Evolutionary conservation across 37 sponge, comb jelly and placozoan species (phyloP).

Genomic region (Halisarca cf. caerulea): DNA sequence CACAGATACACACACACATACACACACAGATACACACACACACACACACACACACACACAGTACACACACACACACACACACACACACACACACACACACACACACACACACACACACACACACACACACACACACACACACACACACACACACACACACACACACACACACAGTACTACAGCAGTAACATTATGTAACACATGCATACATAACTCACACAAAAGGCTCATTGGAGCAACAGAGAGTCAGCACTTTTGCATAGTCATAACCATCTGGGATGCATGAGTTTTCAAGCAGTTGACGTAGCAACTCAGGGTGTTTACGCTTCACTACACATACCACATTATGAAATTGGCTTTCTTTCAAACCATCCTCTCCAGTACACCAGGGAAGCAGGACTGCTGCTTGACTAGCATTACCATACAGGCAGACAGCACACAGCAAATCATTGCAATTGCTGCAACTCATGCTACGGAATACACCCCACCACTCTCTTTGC

Average conservation of each 20-base stretch:
- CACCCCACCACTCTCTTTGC: conserved; percentile 13
- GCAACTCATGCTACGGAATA: not conserved
- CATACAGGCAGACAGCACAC: not conserved
- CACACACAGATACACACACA: too few species aligned
- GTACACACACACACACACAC: too few species aligned
- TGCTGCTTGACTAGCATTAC: not conserved
- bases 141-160: too few species aligned
- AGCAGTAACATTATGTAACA: not conserved
- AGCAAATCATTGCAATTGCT: not conserved
- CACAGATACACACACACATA: too few species aligned
- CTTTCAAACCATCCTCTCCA: not conserved
- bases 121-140: too few species aligned
- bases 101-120: too few species aligned
- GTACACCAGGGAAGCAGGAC: not conserved
- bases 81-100: too few species aligned
- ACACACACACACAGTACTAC: too few species aligned
- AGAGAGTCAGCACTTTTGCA: not conserved
- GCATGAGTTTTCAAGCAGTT: not conserved
- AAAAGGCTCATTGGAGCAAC: not conserved
- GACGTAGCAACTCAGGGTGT: not conserved
- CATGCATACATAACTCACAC: not conserved
- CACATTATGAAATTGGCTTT: not conserved
- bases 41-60: too few species aligned
- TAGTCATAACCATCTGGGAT: not conserved
- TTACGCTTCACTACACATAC: not conserved